Evolutionary conservation across 2,888 invertebrate species (phyloP).

Genomic region (Phragmatobia fuliginosa): DNA sequence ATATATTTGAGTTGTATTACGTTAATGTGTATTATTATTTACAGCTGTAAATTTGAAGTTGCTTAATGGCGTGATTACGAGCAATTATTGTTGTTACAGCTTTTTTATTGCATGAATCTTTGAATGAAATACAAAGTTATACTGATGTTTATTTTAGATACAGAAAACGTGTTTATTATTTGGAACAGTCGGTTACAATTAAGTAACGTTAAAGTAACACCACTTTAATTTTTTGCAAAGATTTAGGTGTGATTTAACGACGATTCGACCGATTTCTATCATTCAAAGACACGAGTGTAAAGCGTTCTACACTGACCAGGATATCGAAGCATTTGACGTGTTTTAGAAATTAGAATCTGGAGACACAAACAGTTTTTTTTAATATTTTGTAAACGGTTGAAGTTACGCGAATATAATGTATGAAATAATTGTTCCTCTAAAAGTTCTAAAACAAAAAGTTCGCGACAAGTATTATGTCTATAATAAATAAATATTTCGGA

Average conservation of each 20-base stretch:
- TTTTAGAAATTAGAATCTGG: background rate
- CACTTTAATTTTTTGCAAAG: background rate
- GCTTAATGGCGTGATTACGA: slow-evolving; percentile 59
- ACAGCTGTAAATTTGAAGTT: slow-evolving; percentile 57
- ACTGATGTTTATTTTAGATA: slow-evolving; percentile 7
- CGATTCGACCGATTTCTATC: background rate
- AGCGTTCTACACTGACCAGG: background rate
- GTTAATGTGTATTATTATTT: slow-evolving; percentile 53
- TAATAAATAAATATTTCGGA: no score
- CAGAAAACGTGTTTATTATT: slow-evolving; percentile 3
- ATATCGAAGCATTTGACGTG: no score
- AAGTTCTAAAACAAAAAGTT: no score
- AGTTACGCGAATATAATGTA: no score
- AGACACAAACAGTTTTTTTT: background rate
- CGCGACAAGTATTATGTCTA: no score
- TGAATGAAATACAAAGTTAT: slow-evolving; percentile 26
- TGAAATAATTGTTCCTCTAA: no score
- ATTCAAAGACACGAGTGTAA: background rate
- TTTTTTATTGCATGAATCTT: slow-evolving; percentile 40
- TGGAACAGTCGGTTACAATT: background rate
- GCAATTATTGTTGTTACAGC: slow-evolving; percentile 57
- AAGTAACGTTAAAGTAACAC: background rate
- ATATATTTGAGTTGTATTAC: slow-evolving; percentile 41
- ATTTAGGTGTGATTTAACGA: background rate
- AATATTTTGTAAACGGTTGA: no score